Evolutionary conservation across 2,797 vertebrate species (phyloP).

Genomic region (Darevskia nairensis): DNA sequence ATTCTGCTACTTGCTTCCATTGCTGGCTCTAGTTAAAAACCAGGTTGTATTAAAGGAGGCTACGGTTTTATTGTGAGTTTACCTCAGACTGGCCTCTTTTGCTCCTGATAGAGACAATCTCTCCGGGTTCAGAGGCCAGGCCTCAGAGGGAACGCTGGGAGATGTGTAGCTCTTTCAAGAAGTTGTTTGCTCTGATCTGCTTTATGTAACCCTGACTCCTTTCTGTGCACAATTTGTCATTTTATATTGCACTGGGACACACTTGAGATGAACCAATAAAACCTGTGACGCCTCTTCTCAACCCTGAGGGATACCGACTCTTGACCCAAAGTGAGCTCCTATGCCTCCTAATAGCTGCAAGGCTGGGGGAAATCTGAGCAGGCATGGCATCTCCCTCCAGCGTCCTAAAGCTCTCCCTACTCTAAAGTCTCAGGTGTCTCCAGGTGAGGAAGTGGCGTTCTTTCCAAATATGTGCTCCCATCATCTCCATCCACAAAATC

Average conservation of each 20-base stretch:
- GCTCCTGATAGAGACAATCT: slow-evolving; percentile 4
- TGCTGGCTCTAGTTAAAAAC: slow-evolving; percentile 32
- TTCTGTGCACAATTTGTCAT: slow-evolving; percentile 39
- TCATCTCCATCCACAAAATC: neutral
- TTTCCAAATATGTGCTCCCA: neutral
- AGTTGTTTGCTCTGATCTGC: slow-evolving; percentile 32
- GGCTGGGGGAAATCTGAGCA: neutral
- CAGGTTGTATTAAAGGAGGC: slow-evolving; percentile 1
- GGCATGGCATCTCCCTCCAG: neutral
- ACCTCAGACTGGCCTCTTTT: neutral
- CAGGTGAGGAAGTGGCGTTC: neutral
- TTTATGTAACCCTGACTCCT: slow-evolving; percentile 30
- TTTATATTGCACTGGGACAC: slow-evolving; percentile 19
- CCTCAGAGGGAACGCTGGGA: neutral
- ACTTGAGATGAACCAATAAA: slow-evolving; percentile 36
- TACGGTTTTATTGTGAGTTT: neutral
- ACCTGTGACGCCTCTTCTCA: neutral
- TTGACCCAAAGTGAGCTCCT: slow-evolving; percentile 2
- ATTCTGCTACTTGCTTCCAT: slow-evolving; percentile 28
- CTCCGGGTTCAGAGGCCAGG: neutral
- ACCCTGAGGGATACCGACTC: slow-evolving; percentile 14
- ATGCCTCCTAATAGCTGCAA: neutral
- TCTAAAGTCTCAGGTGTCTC: neutral
- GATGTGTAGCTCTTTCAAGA: slow-evolving; percentile 16
- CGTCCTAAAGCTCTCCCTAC: neutral